These are phyloP conservation scores for Cranoglanis bouderius DNA, from an alignment of 2,113 vertebrate species.

Conservation along the genomic window DNA sequence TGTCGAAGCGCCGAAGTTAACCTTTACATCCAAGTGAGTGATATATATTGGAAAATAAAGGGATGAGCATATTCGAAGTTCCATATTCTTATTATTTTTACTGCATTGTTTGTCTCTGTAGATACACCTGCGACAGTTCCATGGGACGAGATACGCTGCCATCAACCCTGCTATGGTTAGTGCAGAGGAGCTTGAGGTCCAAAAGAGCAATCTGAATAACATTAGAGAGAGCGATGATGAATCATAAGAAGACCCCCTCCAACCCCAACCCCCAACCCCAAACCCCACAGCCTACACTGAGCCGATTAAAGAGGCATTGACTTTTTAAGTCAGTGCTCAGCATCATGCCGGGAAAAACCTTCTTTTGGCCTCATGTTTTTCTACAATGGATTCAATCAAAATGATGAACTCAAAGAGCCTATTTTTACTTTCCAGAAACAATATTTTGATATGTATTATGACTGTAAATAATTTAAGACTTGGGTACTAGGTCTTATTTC, in stretches of 20 bases:
- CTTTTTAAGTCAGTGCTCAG: background rate
- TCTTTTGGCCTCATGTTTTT: slow-evolving; percentile 40
- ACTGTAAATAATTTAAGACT: slow-evolving; percentile 59
- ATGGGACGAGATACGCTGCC: slow-evolving; percentile 89
- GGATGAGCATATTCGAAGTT: background rate
- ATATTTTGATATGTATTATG: slow-evolving; percentile 71
- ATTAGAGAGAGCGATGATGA: slow-evolving; percentile 71
- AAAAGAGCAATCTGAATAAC: slow-evolving; percentile 73
- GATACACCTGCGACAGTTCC: slow-evolving; percentile 96
- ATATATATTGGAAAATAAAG: background rate
- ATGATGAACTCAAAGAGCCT: slow-evolving; percentile 55
- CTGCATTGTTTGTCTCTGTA: slow-evolving; percentile 55
- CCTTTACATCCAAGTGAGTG: slow-evolving; percentile 89
- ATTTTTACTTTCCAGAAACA: slow-evolving; percentile 69
- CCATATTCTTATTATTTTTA: background rate
- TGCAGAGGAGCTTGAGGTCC: slow-evolving; percentile 89
- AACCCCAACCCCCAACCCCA: too few species aligned
- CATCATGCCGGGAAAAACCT: background rate
- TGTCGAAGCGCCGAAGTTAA: slow-evolving; percentile 97
- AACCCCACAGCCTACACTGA: background rate
- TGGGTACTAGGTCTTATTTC: slow-evolving; percentile 48
- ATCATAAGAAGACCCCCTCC: slow-evolving; percentile 59
- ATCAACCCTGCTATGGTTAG: slow-evolving; percentile 92
- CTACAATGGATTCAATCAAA: slow-evolving; percentile 48
- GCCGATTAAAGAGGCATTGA: background rate